Conservation (phyloP, 1,140 invertebrate genomes). For the silkworm (Bombyx mori) region ASM3026992v2 NC_085107.1:7424001-7424500, state of each 20-base stretch:
- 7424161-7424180: slow-evolving; percentile 84
- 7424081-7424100: slow-evolving; percentile 91
- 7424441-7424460: no score
- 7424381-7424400: no score
- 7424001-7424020: no score
- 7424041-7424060: no score
- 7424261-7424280: slow-evolving; percentile 97
- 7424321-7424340: slow-evolving; percentile 85
- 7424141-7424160: slow-evolving; percentile 93
- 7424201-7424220: slow-evolving; percentile 98
- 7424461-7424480: no score
- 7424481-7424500: no score
- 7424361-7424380: no score
- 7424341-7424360: background rate
- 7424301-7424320: slow-evolving; percentile 75
- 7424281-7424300: slow-evolving; percentile 85
- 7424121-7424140: slow-evolving; percentile 95
- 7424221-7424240: slow-evolving; percentile 92
- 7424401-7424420: no score
- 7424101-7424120: slow-evolving; percentile 82
- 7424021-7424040: no score
- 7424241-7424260: slow-evolving; percentile 94
- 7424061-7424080: slow-evolving; percentile 2
- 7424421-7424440: no score
- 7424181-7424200: slow-evolving; percentile 97